Evolutionary conservation across 2,113 vertebrate genomes (phyloP).

Genomic region (Atractosteus spatula): DNA sequence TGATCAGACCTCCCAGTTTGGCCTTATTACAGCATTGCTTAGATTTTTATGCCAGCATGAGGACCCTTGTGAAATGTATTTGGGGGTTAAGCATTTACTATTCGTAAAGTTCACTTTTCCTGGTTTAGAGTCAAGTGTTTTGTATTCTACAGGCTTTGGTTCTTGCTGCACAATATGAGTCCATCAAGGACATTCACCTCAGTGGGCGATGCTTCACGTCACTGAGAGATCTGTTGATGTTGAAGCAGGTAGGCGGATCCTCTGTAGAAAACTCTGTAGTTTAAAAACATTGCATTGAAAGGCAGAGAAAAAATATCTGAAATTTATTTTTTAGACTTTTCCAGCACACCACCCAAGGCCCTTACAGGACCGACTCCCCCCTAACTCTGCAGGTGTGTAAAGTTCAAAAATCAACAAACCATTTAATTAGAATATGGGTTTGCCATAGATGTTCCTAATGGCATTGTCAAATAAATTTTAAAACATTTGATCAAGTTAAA

Average conservation of each 20-base stretch:
- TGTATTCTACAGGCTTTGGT: slow-evolving; percentile 70
- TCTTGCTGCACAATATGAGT: slow-evolving; percentile 65
- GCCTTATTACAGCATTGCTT: no score
- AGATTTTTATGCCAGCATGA: no score
- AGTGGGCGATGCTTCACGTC: slow-evolving; percentile 77
- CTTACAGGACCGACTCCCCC: slow-evolving; percentile 45
- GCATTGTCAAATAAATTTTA: no score
- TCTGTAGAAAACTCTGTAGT: background rate
- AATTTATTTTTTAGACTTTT: slow-evolving; percentile 65
- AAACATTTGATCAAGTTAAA: no score
- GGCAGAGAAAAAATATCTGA: background rate
- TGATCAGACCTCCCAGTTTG: no score
- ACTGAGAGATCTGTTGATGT: slow-evolving; percentile 83
- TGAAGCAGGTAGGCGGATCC: slow-evolving; percentile 65
- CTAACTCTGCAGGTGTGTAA: slow-evolving; percentile 53
- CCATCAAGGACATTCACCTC: slow-evolving; percentile 79
- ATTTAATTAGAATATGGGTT: background rate
- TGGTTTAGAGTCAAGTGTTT: background rate
- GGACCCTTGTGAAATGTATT: no score
- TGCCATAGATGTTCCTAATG: no score
- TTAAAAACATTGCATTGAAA: background rate
- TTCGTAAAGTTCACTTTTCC: no score
- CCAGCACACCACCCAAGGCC: slow-evolving; percentile 52
- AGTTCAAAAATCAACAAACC: background rate
- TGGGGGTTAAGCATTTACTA: no score